These are phyloP conservation scores for Aelia acuminata DNA, from an alignment of 2,888 invertebrate genomes.

Conservation along the genomic window DNA sequence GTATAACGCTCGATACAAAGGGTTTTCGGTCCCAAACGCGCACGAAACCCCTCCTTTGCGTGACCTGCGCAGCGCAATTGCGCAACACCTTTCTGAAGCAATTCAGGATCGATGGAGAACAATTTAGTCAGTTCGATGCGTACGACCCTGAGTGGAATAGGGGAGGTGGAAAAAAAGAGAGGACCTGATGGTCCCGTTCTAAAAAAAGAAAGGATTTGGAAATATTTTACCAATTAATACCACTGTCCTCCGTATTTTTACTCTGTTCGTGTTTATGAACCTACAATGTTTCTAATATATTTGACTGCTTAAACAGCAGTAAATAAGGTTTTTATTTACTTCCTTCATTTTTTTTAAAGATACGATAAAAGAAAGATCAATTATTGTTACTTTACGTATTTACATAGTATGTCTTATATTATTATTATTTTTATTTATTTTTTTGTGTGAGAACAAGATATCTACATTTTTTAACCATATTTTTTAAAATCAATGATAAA, in stretches of 20 bases:
- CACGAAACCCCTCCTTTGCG: conserved; percentile 47
- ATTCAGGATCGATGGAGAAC: conserved; percentile 28
- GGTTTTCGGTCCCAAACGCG: conserved; percentile 36
- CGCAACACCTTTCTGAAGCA: conserved; percentile 42
- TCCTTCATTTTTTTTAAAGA: too few relatives aligned
- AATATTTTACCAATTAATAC: background rate
- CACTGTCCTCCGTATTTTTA: background rate
- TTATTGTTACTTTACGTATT: too few relatives aligned
- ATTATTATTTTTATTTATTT: too few relatives aligned
- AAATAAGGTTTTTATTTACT: too few relatives aligned
- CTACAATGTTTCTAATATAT: too few relatives aligned
- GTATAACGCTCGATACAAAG: conserved; percentile 49
- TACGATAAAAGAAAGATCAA: too few relatives aligned
- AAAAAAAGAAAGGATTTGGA: background rate
- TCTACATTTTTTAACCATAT: too few relatives aligned
- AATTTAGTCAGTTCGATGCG: conserved; percentile 19
- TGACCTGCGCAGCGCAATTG: conserved; percentile 50
- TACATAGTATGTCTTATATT: too few relatives aligned
- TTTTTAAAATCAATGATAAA: too few relatives aligned
- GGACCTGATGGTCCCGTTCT: background rate
- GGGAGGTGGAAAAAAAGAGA: background rate
- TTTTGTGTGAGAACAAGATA: too few relatives aligned
- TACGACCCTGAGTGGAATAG: background rate
- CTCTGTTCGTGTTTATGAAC: background rate
- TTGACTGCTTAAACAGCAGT: too few relatives aligned